phyloP scores from a whole-genome alignment of 2,888 invertebrate genomes.

The Limnephilus lunatus region DNA sequence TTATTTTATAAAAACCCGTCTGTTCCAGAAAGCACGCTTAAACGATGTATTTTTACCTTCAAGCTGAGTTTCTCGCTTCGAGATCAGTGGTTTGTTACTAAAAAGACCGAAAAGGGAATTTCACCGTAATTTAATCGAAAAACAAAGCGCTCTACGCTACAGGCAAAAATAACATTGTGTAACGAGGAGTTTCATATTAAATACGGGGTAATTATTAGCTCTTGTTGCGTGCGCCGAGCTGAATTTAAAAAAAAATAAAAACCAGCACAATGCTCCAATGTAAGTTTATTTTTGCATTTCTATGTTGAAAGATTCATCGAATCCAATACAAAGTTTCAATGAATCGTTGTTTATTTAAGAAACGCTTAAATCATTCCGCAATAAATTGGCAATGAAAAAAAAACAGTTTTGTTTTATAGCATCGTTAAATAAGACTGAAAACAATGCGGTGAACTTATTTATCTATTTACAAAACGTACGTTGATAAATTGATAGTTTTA shows the following conservation, averaged over 20 bases:
- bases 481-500: not conserved
- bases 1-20: not conserved
- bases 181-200: not conserved
- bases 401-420: not conserved
- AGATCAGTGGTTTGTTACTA: not conserved
- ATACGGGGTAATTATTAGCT: not conserved
- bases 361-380: not conserved
- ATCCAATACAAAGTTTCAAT: not conserved
- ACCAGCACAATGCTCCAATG: not conserved
- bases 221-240: not conserved
- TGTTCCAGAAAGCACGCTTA: not conserved
- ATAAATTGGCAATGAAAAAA: not conserved
- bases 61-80: no score
- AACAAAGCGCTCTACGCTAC: not conserved
- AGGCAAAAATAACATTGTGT: not conserved
- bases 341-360: not conserved
- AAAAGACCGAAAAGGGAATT: not conserved
- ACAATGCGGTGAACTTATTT: not conserved
- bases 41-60: not conserved
- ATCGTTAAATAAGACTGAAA: not conserved
- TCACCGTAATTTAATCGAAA: not conserved
- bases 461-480: no score
- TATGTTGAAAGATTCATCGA: not conserved
- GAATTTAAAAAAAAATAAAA: not conserved
- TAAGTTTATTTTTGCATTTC: not conserved